A percentile compares a stretch with the other conserved stretches of the same genome.
Conservation (phyloP, 2,113 vertebrate genomes). For the Ceyx margarethae region DNA sequence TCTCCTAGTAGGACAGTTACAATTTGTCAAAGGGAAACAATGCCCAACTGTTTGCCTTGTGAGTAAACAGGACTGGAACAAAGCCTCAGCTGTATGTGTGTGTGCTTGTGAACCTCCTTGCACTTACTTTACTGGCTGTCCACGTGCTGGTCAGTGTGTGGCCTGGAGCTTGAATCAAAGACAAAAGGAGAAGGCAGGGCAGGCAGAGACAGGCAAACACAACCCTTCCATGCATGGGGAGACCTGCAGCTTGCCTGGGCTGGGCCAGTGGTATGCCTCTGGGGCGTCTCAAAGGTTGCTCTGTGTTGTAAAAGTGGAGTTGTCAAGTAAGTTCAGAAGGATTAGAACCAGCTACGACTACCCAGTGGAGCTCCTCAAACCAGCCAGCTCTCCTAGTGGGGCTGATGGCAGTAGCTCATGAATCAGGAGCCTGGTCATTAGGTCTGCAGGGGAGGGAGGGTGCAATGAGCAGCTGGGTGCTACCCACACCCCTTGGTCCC, state of each 20-base stretch:
- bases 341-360: background rate
- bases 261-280: background rate
- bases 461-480: background rate
- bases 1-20: slow-evolving; percentile 23
- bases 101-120: slow-evolving; percentile 25
- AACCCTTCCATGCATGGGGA: background rate
- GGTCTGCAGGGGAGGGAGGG: background rate
- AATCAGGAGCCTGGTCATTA: background rate
- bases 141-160: background rate
- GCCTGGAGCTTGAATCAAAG: background rate
- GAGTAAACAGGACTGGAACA: slow-evolving; percentile 48
- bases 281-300: background rate
- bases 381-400: background rate
- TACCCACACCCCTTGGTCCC: rapidly evolving
- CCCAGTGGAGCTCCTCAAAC: background rate
- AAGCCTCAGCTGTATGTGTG: slow-evolving; percentile 32
- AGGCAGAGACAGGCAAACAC: background rate
- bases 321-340: background rate
- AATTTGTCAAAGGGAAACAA: slow-evolving; percentile 58
- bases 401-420: background rate
- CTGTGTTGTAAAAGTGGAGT: background rate
- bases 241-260: background rate
- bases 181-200: background rate
- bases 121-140: slow-evolving; percentile 9
- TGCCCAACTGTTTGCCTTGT: slow-evolving; percentile 34